Evolutionary conservation across 2,797 vertebrate genomes (phyloP).

Genomic region (Rhabdophis nuchalis): DNA sequence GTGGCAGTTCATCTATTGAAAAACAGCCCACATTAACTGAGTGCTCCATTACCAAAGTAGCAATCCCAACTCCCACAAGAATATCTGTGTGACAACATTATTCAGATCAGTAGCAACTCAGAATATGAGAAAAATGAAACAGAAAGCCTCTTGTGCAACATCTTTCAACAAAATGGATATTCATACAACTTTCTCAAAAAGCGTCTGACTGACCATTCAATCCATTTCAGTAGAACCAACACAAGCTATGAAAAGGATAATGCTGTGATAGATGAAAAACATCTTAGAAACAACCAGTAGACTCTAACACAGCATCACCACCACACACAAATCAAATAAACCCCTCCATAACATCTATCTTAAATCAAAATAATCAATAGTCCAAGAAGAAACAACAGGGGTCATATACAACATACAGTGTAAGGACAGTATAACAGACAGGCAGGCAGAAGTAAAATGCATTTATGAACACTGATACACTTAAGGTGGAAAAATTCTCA

Average conservation of each 20-base stretch:
- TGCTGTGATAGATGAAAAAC: not conserved
- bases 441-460: not conserved
- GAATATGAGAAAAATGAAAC: not conserved
- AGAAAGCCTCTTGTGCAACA: not conserved
- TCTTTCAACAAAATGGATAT: not conserved
- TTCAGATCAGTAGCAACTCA: not conserved
- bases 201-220: not conserved
- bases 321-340: not conserved
- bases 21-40: not conserved
- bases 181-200: not conserved
- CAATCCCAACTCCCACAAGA: not conserved
- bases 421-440: not conserved
- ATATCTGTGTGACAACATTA: not conserved
- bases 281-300: not conserved
- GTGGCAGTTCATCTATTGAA: not conserved
- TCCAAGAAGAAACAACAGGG: not conserved
- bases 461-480: not conserved
- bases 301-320: not conserved
- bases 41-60: not conserved
- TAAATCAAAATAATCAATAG: not conserved
- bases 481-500: not conserved
- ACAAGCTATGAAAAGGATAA: not conserved
- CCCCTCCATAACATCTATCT: not conserved
- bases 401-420: not conserved
- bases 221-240: not conserved